Evolutionary conservation across 1,140 invertebrate species (phyloP).

Genomic region (Helicoverpa armigera): DNA sequence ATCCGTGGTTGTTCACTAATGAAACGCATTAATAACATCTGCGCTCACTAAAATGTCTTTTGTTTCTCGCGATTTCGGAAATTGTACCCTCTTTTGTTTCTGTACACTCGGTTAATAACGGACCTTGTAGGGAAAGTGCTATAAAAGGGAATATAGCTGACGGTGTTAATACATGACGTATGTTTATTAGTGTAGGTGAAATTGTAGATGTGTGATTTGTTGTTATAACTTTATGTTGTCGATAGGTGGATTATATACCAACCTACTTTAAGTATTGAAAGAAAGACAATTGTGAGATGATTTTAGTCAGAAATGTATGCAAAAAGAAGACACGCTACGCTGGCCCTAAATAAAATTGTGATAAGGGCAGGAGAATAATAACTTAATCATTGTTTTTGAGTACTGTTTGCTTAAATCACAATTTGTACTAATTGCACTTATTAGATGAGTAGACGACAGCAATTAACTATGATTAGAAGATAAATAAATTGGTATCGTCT

Average conservation of each 20-base stretch:
- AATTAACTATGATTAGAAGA: too few species aligned
- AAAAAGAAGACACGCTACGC: too few species aligned
- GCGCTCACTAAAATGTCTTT: slow-evolving; percentile 48
- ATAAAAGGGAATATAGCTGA: background rate
- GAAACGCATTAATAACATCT: slow-evolving; percentile 51
- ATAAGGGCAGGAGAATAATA: too few species aligned
- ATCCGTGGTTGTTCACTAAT: slow-evolving; percentile 37
- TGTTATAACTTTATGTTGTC: too few species aligned
- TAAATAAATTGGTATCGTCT: too few species aligned
- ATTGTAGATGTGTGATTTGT: slow-evolving; percentile 1
- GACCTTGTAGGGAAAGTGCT: slow-evolving; percentile 3
- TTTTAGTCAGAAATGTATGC: too few species aligned
- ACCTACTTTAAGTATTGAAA: background rate
- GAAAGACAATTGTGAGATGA: too few species aligned
- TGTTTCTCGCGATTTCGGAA: slow-evolving; percentile 50
- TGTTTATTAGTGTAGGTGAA: slow-evolving; percentile 6
- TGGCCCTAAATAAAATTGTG: too few species aligned
- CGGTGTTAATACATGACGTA: background rate
- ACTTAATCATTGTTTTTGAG: too few species aligned
- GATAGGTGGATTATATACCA: background rate
- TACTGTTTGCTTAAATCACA: too few species aligned
- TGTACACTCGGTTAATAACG: slow-evolving; percentile 46
- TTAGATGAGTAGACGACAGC: too few species aligned
- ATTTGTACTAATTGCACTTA: too few species aligned
- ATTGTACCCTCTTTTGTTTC: slow-evolving; percentile 49